phyloP scores from a whole-genome alignment of 2,888 invertebrate genomes.

The Ctenicera cuprea region DNA sequence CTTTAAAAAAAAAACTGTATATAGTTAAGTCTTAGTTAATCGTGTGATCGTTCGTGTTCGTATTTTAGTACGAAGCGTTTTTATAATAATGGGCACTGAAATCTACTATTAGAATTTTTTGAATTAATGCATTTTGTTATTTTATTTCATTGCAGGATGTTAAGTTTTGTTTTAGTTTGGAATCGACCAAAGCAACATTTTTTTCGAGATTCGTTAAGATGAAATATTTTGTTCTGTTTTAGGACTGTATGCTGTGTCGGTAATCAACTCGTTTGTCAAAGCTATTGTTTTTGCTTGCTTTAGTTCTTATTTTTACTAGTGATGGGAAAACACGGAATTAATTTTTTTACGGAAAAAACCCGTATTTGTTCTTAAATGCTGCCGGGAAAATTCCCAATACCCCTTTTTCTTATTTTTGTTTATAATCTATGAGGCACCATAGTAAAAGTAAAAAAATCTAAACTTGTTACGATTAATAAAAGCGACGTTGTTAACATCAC shows the following conservation, averaged over 20 bases:
- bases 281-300: no score
- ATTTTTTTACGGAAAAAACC: no score
- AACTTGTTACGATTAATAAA: no score
- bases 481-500: no score
- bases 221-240: neutral
- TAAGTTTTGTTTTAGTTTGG: neutral
- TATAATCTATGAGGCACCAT: no score
- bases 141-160: constrained; percentile 2
- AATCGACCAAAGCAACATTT: constrained; percentile 9
- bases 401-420: no score
- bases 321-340: no score
- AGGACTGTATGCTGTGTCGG: neutral
- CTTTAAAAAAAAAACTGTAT: constrained; percentile 33
- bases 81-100: constrained; percentile 14
- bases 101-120: constrained; percentile 6
- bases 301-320: no score
- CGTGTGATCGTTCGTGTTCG: constrained; percentile 42
- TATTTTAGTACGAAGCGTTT: constrained; percentile 36
- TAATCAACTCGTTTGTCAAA: no score
- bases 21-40: constrained; percentile 35
- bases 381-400: no score
- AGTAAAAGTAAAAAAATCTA: no score
- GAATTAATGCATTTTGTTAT: neutral
- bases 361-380: no score
- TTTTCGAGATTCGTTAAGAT: neutral